phyloP scores from a whole-genome alignment of 1,140 invertebrate genomes.

The Streblospio benedicti region DNA sequence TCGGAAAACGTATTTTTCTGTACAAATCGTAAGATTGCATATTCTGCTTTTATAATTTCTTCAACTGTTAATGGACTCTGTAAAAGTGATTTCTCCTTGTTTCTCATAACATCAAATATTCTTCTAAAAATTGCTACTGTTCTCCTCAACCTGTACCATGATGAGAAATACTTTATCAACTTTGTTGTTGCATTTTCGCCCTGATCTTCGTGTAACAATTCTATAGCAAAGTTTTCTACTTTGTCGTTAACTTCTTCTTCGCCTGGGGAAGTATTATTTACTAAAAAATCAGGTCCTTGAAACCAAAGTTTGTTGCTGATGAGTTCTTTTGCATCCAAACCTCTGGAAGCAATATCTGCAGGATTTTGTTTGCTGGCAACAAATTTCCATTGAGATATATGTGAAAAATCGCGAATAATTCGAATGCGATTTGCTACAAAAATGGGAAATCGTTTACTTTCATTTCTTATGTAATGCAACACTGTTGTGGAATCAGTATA shows the following conservation, averaged over 20 bases:
- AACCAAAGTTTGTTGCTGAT: background rate
- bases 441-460: constrained; percentile 1
- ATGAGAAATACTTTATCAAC: background rate
- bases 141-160: background rate
- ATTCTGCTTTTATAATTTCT: background rate
- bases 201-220: too few species aligned
- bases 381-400: constrained; percentile 1
- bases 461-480: background rate
- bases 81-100: background rate
- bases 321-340: background rate
- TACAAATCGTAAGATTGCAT: background rate
- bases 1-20: constrained; percentile 11
- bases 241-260: background rate
- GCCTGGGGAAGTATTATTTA: too few species aligned
- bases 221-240: background rate
- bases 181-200: background rate
- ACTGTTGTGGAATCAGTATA: constrained; percentile 5
- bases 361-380: background rate
- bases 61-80: background rate
- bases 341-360: background rate
- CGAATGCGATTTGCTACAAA: constrained; percentile 8
- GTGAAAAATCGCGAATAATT: background rate
- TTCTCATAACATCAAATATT: background rate
- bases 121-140: background rate
- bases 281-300: background rate